Evolutionary conservation across 2,888 invertebrate species (phyloP), one percentile per base, ranked within the genome.

Genomic region (Elysia crispata): DNA sequence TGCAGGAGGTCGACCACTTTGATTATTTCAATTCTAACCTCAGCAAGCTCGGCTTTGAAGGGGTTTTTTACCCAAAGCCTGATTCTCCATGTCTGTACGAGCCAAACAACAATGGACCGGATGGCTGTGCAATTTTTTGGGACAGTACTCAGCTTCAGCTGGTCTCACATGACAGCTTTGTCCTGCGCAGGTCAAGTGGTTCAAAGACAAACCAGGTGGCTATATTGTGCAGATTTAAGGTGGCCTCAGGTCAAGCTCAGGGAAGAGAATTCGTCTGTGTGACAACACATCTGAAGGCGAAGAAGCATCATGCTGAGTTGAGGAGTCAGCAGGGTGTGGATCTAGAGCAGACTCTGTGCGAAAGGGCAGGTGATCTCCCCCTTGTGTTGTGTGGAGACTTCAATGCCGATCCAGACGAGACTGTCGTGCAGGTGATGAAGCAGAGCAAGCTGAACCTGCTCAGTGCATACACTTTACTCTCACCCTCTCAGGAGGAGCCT

Each of bases 1-100:
- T 96, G 85, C 95, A 95, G 93, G 95, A 96, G 93, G 95, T 95
- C 11, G 96, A 96, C 90, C 95, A 95, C 89, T 96, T 94, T 81
- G 80, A 83, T 84, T 95, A 95, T 87, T 91, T 96, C 67, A 93
- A 94, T 87, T 93, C 93, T 80, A 93, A 94, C 62, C 91, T 96
- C 83, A 93, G 93, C 13, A 93, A 94, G 0, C 94, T 95, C 90
- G 95, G 95, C 30, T 95, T 95, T 88, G 91, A 92, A 0, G 96
- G 96, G 5, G 93, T 94, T 85, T 95, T 91, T 94, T 94, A 87
- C 95, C 95, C 0, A 95, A 96, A 96, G 91, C 95, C 95, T 0
- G 95, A 95, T 87, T 96, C 95, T 0, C 96, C 96, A 0, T 95
- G 95, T 91, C 92, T 95, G 67, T 95, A 95, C 87, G 94, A 95